phyloP scores from a whole-genome alignment of 2,888 invertebrate genomes.

The Andrena trimmerana region DNA sequence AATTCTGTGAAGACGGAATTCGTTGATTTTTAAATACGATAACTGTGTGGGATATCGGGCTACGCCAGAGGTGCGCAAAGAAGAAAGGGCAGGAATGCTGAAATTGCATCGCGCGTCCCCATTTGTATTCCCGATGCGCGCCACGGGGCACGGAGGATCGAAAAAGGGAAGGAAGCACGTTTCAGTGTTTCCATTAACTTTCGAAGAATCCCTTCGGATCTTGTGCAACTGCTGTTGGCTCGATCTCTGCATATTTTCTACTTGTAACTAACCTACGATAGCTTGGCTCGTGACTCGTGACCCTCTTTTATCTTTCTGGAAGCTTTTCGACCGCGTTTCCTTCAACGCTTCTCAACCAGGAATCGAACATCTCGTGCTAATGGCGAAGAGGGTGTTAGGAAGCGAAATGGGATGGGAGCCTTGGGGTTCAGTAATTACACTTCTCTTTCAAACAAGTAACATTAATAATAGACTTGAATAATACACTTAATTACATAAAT shows the following conservation, averaged over 20 bases:
- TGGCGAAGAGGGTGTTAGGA: too few relatives aligned
- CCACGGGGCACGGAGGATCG: background rate
- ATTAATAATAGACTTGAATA: too few relatives aligned
- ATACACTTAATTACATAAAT: too few relatives aligned
- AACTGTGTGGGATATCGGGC: background rate
- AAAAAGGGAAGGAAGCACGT: background rate
- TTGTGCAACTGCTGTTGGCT: background rate
- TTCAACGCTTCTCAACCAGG: too few relatives aligned
- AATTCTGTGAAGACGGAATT: background rate
- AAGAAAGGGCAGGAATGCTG: background rate
- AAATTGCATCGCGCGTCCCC: slow-evolving; percentile 3
- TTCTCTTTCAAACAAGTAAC: too few relatives aligned
- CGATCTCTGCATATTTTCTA: background rate
- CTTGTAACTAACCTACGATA: background rate
- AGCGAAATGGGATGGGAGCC: too few relatives aligned
- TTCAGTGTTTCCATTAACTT: background rate
- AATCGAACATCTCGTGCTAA: too few relatives aligned
- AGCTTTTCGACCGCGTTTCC: background rate
- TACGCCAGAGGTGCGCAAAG: background rate
- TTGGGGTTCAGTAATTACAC: too few relatives aligned
- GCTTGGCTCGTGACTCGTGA: background rate
- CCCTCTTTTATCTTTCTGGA: background rate
- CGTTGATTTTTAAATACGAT: background rate
- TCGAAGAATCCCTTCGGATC: background rate
- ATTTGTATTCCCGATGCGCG: slow-evolving; percentile 28